phyloP scores from a whole-genome alignment of 2,113 vertebrate genomes.

The Tamias sibiricus region DNA sequence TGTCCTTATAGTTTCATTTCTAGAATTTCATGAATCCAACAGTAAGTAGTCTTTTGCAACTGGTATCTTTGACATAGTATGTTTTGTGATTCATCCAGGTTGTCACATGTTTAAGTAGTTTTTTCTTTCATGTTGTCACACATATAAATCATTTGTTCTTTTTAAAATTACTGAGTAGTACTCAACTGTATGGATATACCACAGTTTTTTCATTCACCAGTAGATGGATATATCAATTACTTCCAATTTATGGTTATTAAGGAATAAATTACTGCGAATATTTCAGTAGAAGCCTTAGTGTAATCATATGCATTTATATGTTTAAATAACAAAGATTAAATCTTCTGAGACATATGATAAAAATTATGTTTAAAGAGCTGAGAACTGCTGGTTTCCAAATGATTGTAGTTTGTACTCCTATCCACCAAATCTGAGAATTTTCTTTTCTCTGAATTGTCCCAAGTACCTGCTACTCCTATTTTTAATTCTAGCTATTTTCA shows the following conservation, averaged over 20 bases:
- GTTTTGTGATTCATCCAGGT: background rate
- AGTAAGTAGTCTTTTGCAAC: background rate
- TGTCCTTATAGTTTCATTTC: background rate
- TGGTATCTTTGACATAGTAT: background rate
- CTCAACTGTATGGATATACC: background rate
- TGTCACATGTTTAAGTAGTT: background rate
- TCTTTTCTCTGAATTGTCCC: background rate
- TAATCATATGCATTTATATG: background rate
- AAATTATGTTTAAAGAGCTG: background rate
- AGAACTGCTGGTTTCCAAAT: background rate
- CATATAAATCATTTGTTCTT: background rate
- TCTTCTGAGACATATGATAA: background rate
- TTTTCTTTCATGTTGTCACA: background rate
- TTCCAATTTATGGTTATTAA: background rate
- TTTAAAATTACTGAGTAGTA: background rate
- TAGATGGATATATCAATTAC: background rate
- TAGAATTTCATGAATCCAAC: background rate
- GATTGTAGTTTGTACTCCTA: background rate
- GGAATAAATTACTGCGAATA: background rate
- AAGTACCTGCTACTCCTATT: constrained; percentile 20
- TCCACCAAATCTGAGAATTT: background rate
- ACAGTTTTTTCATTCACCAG: background rate
- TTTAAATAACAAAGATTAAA: background rate
- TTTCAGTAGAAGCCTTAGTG: background rate
- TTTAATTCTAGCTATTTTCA: constrained; percentile 23